These are phyloP conservation scores for Nyctibius bracteatus DNA, from an alignment of 2,113 vertebrate genomes.

Conservation along the genomic window DNA sequence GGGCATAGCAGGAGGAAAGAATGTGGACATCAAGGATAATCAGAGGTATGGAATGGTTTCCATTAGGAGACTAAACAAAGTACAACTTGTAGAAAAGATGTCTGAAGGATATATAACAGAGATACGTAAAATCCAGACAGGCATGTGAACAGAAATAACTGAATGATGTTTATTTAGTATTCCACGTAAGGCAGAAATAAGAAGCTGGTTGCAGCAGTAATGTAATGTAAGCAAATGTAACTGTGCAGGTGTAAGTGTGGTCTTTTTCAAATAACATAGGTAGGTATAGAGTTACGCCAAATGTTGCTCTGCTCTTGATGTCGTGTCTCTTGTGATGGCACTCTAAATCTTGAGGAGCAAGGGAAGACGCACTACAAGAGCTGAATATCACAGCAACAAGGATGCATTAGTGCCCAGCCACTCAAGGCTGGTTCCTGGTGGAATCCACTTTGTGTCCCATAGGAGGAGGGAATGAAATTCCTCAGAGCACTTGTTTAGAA, in stretches of 20 bases:
- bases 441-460: not conserved
- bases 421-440: not conserved
- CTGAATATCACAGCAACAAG: not conserved
- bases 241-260: not conserved
- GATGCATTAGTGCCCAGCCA: not conserved
- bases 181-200: not conserved
- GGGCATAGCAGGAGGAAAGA: not conserved
- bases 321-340: not conserved
- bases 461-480: not conserved
- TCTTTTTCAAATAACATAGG: not conserved
- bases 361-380: rapidly evolving
- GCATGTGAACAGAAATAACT: not conserved
- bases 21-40: not conserved
- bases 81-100: not conserved
- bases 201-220: not conserved
- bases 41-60: not conserved
- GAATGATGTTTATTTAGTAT: not conserved
- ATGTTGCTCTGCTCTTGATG: not conserved
- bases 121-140: not conserved
- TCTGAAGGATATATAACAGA: not conserved
- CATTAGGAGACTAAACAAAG: not conserved
- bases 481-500: not conserved
- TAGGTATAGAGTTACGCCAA: not conserved
- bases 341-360: not conserved
- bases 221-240: not conserved